These are phyloP conservation scores for Meda fulgida DNA, from an alignment of 2,797 vertebrate genomes.

Conservation along the genomic window DNA sequence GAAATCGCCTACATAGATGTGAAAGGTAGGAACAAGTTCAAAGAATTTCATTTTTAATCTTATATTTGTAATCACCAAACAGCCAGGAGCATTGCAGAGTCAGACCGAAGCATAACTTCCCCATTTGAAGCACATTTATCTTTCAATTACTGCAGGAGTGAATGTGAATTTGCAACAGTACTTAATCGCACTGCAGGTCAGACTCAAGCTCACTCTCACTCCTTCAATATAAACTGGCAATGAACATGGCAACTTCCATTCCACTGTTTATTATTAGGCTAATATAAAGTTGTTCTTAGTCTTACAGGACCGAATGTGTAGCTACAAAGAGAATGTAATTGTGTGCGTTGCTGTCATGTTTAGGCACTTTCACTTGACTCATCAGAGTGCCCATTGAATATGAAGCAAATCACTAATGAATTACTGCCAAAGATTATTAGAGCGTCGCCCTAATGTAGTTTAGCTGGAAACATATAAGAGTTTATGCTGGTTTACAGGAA, in stretches of 20 bases:
- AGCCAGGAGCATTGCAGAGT: not conserved
- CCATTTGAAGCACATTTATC: slow-evolving; percentile 34
- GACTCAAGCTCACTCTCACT: not conserved
- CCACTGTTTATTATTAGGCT: slow-evolving; percentile 3
- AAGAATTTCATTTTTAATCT: not conserved
- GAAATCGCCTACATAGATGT: not conserved
- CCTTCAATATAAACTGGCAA: slow-evolving; percentile 10
- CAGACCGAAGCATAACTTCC: slow-evolving; percentile 11
- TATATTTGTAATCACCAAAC: slow-evolving; percentile 25
- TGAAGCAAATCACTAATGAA: slow-evolving; percentile 40
- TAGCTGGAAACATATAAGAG: slow-evolving; percentile 11
- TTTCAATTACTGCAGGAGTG: slow-evolving; percentile 22
- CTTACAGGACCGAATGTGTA: not conserved
- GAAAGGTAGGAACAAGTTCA: slow-evolving; percentile 24
- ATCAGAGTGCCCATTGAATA: slow-evolving; percentile 20
- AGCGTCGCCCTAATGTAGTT: not conserved
- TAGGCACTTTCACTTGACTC: slow-evolving; percentile 11
- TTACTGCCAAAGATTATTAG: slow-evolving; percentile 41
- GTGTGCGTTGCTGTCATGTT: not conserved
- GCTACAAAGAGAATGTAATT: not conserved
- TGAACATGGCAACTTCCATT: slow-evolving; percentile 23
- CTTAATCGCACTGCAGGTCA: slow-evolving; percentile 24
- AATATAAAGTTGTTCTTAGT: slow-evolving; percentile 16
- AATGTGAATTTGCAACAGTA: slow-evolving; percentile 14
- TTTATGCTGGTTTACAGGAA: not conserved